These are phyloP conservation scores for Xiphydria camelus DNA, from an alignment of 2,888 invertebrate species.

Conservation along the genomic window DNA sequence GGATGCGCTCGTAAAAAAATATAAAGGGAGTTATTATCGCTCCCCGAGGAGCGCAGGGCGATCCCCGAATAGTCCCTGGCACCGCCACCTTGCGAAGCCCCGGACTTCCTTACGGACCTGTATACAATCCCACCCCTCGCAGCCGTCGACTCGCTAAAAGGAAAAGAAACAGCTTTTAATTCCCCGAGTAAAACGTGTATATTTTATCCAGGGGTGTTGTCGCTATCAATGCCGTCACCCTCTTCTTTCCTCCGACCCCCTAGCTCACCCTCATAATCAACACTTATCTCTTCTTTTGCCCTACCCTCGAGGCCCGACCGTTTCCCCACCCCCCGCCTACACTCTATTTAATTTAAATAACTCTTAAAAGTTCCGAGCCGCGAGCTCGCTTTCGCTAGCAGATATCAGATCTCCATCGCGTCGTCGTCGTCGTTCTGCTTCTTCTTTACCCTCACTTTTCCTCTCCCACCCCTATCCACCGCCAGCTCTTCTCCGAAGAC, in stretches of 20 bases:
- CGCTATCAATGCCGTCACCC: constrained; percentile 36
- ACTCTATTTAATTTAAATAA: constrained; percentile 50
- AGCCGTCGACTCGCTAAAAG: constrained; percentile 9
- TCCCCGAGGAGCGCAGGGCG: constrained; percentile 1
- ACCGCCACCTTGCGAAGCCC: background rate
- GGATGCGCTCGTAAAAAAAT: constrained; percentile 24
- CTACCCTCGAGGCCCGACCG: constrained; percentile 6
- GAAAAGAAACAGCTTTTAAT: constrained; percentile 38
- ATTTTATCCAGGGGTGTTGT: constrained; percentile 40
- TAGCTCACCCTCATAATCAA: constrained; percentile 29
- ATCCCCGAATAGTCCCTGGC: too few relatives aligned
- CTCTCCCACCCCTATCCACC: too few relatives aligned
- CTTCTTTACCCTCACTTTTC: too few relatives aligned
- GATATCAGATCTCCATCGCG: constrained; percentile 27
- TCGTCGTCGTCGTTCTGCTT: too few relatives aligned
- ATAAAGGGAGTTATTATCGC: constrained; percentile 32
- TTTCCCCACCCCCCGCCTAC: constrained; percentile 13
- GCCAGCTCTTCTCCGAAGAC: background rate
- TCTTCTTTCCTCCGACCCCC: constrained; percentile 13
- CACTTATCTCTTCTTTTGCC: constrained; percentile 33
- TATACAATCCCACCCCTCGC: too few relatives aligned
- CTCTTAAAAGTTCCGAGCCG: constrained; percentile 37
- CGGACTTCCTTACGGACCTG: background rate
- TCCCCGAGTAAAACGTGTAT: constrained; percentile 31
- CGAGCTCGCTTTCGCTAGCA: constrained; percentile 9